Conservation (phyloP, 1,140 invertebrate genomes). For the Drosophila watanabei region DNA sequence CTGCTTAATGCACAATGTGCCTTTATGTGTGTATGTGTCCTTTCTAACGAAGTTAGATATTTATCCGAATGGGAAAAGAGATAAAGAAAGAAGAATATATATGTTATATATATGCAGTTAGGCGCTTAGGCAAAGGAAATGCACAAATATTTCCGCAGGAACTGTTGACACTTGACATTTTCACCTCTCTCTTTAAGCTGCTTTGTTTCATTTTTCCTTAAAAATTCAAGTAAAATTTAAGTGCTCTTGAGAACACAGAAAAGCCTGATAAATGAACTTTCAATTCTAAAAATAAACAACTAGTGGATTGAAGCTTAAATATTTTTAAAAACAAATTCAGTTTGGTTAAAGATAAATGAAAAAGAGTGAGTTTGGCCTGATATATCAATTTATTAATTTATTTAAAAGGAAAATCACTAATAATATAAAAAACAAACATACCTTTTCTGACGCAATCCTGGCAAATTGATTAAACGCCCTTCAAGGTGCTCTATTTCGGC, state of each 20-base stretch:
- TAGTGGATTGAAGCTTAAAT: neutral
- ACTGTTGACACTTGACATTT: constrained; percentile 12
- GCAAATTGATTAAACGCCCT: constrained; percentile 15
- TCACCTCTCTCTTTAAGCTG: neutral
- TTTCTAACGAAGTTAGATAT: constrained; percentile 20
- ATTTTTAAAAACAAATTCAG: too few relatives aligned
- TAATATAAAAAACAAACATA: neutral
- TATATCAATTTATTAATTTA: neutral
- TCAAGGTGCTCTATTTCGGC: constrained; percentile 29
- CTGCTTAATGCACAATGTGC: constrained; percentile 40
- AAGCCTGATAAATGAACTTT: neutral
- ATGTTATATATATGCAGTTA: neutral
- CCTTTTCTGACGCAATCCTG: constrained; percentile 13
- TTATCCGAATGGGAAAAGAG: constrained; percentile 6
- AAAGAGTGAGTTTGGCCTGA: too few relatives aligned
- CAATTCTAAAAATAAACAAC: neutral
- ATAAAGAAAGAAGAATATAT: neutral
- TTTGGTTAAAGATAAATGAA: too few relatives aligned
- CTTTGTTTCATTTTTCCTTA: too few relatives aligned
- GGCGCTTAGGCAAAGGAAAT: constrained; percentile 7
- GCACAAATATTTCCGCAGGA: constrained; percentile 27
- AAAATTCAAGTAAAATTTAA: neutral
- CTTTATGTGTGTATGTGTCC: neutral
- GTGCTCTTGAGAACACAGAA: too few relatives aligned
- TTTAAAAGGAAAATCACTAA: neutral